Evolutionary conservation across 1,140 invertebrate genomes (phyloP), one percentile per base, ranked within the genome.

Genomic region (Steinernema feltiae): DNA sequence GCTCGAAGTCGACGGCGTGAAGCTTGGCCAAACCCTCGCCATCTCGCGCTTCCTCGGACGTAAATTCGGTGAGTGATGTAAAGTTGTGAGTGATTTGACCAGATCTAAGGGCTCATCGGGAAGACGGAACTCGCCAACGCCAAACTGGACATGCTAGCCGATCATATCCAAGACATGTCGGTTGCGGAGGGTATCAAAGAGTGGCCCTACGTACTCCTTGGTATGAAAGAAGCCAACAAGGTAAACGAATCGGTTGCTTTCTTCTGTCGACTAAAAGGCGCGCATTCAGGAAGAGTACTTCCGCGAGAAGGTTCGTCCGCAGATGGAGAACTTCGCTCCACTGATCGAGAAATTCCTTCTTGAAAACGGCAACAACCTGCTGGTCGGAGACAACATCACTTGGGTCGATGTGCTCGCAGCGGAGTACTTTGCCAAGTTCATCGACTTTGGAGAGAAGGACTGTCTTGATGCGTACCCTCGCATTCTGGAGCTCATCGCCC

Each of bases 341-440:
- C 24, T 77, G 18, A 29, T 82, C 18, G 81, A 82, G 69, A 84
- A 84, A 29, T 84, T 81, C 71, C 76, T 82, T 27, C 46, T 82
- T 21, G 81, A 84, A 70, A 83, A 82, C 63, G 81, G 78, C 1
- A 74, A 78, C 48, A 81, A 78, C 53, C 70, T 82, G 46, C 32
- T 82, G 18, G 48, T 80, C 79, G 82, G 82, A 27, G 81, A 82
- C 53, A 82, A 71, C 29, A 82, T 83, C 18, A 82, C 82, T 32
- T 82, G 81, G 81, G 81, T 80, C 0, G 81, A 82, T 29, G 78
- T 82, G 15, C 81, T 80, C 32, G 81, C 80, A 1, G 81, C 81
- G 35, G 81, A 82, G 75, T 80, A 32, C 30, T 82, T 82, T 76
- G 75, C 82, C 1, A 80, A 77, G 24, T 70, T 80, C 32, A 70